These are phyloP conservation scores for Hyposoter dolosus DNA, from an alignment of 2,888 invertebrate species.

Conservation along the genomic window DNA sequence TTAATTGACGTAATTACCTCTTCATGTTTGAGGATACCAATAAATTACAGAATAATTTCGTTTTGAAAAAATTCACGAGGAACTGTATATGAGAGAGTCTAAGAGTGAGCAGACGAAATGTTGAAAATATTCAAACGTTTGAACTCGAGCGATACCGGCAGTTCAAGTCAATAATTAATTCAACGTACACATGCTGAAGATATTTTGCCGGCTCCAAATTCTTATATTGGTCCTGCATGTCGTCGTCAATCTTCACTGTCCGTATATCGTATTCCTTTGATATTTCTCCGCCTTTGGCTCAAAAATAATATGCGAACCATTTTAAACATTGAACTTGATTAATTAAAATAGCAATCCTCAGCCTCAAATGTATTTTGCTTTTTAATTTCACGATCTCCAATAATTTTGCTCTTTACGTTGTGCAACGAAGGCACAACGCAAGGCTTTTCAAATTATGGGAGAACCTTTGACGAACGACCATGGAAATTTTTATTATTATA, in stretches of 20 bases:
- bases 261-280: constrained; percentile 34
- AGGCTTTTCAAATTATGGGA: not conserved
- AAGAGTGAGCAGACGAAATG: not conserved
- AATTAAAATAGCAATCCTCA: not conserved
- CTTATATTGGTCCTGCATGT: constrained; percentile 76
- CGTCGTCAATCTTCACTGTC: constrained; percentile 72
- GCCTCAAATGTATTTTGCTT: not conserved
- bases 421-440: not conserved
- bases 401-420: not conserved
- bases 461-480: not conserved
- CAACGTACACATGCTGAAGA: constrained; percentile 70
- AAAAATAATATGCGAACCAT: not conserved
- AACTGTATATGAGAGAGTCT: not conserved
- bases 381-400: too few species aligned
- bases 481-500: not conserved
- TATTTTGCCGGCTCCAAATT: constrained; percentile 69
- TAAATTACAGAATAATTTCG: not conserved
- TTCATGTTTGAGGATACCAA: not conserved
- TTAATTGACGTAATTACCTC: not conserved
- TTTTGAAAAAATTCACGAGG: not conserved
- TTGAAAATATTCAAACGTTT: constrained; percentile 15
- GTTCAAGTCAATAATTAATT: constrained; percentile 69
- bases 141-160: constrained; percentile 21
- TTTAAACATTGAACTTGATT: not conserved
- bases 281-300: constrained; percentile 1